A percentile compares a stretch with the other conserved stretches of the same genome.
Conservation (phyloP, 2,113 vertebrate species). For the Colius striatus region DNA sequence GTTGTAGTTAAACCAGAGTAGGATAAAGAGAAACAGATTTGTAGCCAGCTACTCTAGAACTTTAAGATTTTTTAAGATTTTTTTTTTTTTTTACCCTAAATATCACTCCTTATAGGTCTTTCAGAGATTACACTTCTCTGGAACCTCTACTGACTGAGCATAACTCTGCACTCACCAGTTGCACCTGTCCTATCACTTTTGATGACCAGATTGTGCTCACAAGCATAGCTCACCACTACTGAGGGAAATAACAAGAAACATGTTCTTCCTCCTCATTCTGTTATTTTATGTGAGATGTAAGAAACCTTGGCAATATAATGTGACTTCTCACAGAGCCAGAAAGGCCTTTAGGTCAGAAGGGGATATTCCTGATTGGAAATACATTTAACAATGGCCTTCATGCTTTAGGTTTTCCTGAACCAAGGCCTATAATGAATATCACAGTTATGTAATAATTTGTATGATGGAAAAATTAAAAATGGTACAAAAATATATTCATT, state of each 20-base stretch:
- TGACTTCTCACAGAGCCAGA: rapidly evolving
- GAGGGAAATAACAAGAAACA: background rate
- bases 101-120: background rate
- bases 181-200: rapidly evolving
- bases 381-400: background rate
- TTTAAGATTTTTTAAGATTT: background rate
- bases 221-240: background rate
- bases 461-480: background rate
- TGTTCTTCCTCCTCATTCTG: background rate
- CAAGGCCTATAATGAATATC: background rate
- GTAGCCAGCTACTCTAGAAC: background rate
- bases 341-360: background rate
- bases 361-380: background rate
- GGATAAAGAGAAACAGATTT: background rate
- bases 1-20: background rate
- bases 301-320: background rate
- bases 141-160: background rate
- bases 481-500: background rate
- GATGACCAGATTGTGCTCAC: background rate
- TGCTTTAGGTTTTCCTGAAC: background rate
- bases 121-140: background rate
- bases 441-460: background rate
- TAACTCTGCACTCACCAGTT: rapidly evolving
- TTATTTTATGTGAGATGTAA: background rate
- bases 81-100: background rate